Percentiles rank a stretch among this genome's conserved stretches.
Evolutionary conservation across 2,113 vertebrate species (phyloP).

Genomic region (Hipposideros armiger): DNA sequence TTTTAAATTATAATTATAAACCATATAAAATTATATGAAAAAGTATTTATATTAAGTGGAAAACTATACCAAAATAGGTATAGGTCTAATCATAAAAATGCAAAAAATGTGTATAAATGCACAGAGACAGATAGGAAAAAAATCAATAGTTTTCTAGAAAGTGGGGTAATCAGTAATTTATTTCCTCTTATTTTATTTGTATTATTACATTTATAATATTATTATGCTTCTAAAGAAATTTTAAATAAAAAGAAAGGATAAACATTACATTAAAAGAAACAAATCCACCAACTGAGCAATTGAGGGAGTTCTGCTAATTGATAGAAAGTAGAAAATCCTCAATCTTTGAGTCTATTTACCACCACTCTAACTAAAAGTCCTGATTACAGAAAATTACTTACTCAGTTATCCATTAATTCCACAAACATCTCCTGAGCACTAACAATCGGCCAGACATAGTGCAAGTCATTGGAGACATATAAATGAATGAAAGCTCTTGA

Average conservation of each 20-base stretch:
- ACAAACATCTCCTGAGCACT: not conserved
- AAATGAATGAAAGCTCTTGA: not conserved
- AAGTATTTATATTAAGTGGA: not conserved
- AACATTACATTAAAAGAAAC: not conserved
- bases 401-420: not conserved
- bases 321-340: slow-evolving; percentile 17
- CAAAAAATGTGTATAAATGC: not conserved
- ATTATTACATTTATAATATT: not conserved
- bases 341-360: not conserved
- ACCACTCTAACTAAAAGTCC: slow-evolving; percentile 13
- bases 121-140: not conserved
- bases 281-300: not conserved
- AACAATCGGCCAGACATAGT: not conserved
- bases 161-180: not conserved
- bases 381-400: not conserved
- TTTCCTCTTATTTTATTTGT: slow-evolving; percentile 36
- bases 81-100: not conserved
- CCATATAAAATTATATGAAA: not conserved
- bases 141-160: not conserved
- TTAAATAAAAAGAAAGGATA: not conserved
- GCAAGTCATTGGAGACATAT: not conserved
- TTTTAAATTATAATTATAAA: not conserved
- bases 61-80: not conserved
- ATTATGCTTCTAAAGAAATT: not conserved
- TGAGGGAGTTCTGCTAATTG: not conserved